Conservation (phyloP, 2,888 invertebrate species). For the Scaeva pyrastri region DNA sequence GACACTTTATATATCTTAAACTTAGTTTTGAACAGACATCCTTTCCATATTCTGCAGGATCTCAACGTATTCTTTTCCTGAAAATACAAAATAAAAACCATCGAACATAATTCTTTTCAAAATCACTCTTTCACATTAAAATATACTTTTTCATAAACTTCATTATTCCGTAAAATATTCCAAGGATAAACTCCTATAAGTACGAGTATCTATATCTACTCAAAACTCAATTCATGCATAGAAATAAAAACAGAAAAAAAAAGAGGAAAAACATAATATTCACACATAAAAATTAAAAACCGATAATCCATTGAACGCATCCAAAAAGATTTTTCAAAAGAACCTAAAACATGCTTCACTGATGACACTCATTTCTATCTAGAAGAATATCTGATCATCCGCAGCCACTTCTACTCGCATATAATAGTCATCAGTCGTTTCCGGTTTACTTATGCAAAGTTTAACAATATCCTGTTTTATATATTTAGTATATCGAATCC, state of each 20-base stretch:
- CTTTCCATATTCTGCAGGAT: too few relatives aligned
- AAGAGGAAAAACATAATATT: too few relatives aligned
- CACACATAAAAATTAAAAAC: background rate
- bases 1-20: too few relatives aligned
- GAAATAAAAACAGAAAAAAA: background rate
- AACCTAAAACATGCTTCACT: background rate
- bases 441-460: slow-evolving; percentile 45
- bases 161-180: background rate
- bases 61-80: too few relatives aligned
- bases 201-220: background rate
- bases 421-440: slow-evolving; percentile 38
- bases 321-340: slow-evolving; percentile 41
- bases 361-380: background rate
- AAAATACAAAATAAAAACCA: too few relatives aligned
- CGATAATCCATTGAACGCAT: slow-evolving; percentile 21
- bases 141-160: background rate
- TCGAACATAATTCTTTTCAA: too few relatives aligned
- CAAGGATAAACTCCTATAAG: slow-evolving; percentile 35
- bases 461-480: slow-evolving; percentile 55
- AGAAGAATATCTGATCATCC: slow-evolving; percentile 22
- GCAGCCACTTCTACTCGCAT: slow-evolving; percentile 31
- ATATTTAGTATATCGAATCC: too few relatives aligned
- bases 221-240: background rate
- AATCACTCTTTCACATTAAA: too few relatives aligned
- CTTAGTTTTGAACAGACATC: too few relatives aligned